A percentile compares a stretch with the other conserved stretches of the same genome.
Evolutionary conservation across 2,888 invertebrate genomes (phyloP).

Genomic region (Nomada hirtipes): DNA sequence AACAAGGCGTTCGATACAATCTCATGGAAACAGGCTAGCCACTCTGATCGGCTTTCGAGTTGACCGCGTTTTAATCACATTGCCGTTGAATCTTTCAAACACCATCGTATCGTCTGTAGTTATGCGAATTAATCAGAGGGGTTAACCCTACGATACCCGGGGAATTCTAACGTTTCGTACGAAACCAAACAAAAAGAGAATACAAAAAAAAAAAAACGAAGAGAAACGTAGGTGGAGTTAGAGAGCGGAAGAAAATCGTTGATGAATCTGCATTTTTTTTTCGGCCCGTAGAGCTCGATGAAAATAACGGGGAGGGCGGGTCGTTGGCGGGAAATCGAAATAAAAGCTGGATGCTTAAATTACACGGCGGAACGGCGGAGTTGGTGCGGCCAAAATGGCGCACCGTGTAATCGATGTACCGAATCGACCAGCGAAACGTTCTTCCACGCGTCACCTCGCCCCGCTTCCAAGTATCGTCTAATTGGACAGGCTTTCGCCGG

Average conservation of each 20-base stretch:
- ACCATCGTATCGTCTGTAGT: background rate
- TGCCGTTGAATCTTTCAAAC: background rate
- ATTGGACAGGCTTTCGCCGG: constrained; percentile 40
- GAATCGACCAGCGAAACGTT: constrained; percentile 42
- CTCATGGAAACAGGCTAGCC: background rate
- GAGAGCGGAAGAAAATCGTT: constrained; percentile 1
- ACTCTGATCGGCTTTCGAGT: background rate
- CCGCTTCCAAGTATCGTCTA: constrained; percentile 29
- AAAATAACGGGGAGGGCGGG: constrained; percentile 9
- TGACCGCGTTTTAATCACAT: too few species aligned
- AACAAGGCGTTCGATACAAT: background rate
- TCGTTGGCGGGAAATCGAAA: constrained; percentile 27
- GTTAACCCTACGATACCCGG: background rate
- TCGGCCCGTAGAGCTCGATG: background rate
- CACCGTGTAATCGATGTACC: constrained; percentile 46
- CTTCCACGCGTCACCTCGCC: constrained; percentile 27
- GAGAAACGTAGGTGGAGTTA: background rate
- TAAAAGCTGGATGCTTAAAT: constrained; percentile 46
- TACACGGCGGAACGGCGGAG: constrained; percentile 33
- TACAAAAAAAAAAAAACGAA: too few species aligned
- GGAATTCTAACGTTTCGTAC: background rate
- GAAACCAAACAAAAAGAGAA: too few species aligned
- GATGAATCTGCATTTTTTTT: constrained; percentile 10
- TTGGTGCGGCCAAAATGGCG: constrained; percentile 42
- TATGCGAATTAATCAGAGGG: background rate